Evolutionary conservation across 2,113 vertebrate genomes (phyloP).

Genomic region (Atrichornis clamosus): DNA sequence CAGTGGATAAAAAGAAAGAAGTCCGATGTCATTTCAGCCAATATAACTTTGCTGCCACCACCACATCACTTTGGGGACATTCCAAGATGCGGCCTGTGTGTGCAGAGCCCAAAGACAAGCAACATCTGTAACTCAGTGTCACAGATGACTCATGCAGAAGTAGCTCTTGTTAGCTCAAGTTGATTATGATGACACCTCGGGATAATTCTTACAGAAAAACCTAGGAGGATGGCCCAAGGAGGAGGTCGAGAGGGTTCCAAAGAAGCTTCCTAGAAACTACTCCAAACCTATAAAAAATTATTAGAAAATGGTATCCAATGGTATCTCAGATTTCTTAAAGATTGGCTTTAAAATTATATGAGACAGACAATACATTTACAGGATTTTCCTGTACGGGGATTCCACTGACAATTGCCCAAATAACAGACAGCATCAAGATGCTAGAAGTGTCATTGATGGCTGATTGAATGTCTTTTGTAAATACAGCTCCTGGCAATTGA

Average conservation of each 20-base stretch:
- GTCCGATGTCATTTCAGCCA: neutral
- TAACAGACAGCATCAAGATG: neutral
- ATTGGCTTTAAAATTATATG: neutral
- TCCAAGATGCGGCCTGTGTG: neutral
- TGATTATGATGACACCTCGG: rapidly evolving
- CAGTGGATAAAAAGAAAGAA: neutral
- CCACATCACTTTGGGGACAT: neutral
- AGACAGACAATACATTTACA: neutral
- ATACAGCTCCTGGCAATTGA: neutral
- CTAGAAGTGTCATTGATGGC: neutral
- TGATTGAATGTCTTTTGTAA: neutral
- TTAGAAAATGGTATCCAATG: neutral
- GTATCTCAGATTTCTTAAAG: neutral
- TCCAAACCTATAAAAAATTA: neutral
- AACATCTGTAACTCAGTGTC: neutral
- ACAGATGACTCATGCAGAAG: neutral
- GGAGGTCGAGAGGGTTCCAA: neutral
- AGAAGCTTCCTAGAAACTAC: neutral
- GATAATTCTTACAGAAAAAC: neutral
- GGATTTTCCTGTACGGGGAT: neutral
- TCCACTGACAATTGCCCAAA: neutral
- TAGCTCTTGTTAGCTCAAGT: neutral
- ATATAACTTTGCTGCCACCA: neutral
- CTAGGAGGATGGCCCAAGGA: neutral
- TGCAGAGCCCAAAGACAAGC: neutral